phyloP scores from a whole-genome alignment of 2,113 vertebrate species.

The Scortum barcoo region DNA sequence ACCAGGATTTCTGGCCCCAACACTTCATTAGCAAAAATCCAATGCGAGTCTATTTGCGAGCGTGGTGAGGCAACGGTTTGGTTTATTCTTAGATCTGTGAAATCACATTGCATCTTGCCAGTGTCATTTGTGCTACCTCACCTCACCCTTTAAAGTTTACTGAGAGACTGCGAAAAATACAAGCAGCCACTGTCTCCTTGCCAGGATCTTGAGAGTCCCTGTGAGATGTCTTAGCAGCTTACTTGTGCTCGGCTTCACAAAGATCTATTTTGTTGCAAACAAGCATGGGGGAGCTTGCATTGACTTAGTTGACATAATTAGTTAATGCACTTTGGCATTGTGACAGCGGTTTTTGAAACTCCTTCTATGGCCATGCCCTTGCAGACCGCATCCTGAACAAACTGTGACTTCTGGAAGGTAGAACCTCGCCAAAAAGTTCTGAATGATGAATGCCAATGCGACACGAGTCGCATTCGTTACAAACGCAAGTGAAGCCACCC shows the following conservation, averaged over 20 bases:
- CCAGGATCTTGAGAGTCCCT: conserved; percentile 39
- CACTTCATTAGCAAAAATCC: conserved; percentile 83
- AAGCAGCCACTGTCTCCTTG: conserved; percentile 42
- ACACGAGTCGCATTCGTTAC: conserved; percentile 55
- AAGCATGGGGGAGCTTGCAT: conserved; percentile 13
- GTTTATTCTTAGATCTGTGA: conserved; percentile 84
- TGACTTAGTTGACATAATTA: conserved; percentile 27
- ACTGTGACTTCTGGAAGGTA: conserved; percentile 37
- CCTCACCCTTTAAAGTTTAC: conserved; percentile 68
- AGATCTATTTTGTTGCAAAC: conserved; percentile 30
- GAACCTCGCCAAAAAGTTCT: conserved; percentile 49
- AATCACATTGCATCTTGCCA: conserved; percentile 63
- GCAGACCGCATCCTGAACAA: conserved; percentile 21
- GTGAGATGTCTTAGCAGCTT: conserved; percentile 31
- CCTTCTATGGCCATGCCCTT: conserved; percentile 4
- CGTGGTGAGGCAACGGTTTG: conserved; percentile 72
- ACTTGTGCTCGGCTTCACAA: conserved; percentile 33
- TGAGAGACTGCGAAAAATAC: conserved; percentile 64
- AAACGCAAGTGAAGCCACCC: conserved; percentile 57
- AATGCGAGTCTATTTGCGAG: conserved; percentile 59
- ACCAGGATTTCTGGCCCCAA: conserved; percentile 53
- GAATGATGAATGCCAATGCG: conserved; percentile 56
- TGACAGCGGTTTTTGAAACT: conserved; percentile 15
- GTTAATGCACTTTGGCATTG: conserved; percentile 38
- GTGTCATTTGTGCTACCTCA: conserved; percentile 72